Evolutionary conservation across 2,113 vertebrate species (phyloP).

Genomic region (Aleadryas rufinucha): DNA sequence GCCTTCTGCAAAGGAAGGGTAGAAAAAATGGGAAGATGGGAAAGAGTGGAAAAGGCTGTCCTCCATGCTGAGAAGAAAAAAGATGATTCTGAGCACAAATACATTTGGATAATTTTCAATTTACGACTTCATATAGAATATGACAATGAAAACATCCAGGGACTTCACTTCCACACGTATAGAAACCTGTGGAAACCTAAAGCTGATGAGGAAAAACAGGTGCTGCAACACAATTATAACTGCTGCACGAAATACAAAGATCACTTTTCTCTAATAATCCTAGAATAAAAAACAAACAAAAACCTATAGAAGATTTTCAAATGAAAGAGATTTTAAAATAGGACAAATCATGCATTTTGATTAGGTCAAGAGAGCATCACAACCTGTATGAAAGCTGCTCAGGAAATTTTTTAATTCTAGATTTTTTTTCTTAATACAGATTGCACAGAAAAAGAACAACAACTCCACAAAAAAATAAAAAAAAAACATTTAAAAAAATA

Average conservation of each 20-base stretch:
- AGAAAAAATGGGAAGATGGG: background rate
- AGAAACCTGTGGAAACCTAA: background rate
- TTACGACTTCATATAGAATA: background rate
- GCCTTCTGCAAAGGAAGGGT: background rate
- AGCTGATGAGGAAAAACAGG: background rate
- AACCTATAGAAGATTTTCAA: fast-evolving
- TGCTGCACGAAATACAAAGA: background rate
- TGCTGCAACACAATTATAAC: background rate
- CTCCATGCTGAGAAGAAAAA: background rate
- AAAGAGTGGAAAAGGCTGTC: background rate
- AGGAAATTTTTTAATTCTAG: background rate
- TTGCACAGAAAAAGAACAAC: background rate
- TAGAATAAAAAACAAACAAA: background rate
- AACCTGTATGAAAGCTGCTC: background rate
- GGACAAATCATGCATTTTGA: background rate
- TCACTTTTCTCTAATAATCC: background rate
- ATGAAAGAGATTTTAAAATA: background rate
- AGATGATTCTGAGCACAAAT: background rate
- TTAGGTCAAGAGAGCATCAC: background rate
- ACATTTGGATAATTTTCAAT: background rate
- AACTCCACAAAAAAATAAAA: background rate
- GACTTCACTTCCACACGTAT: background rate
- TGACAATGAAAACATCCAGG: background rate
- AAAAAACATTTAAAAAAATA: too few relatives aligned
- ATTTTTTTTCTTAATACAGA: background rate